Conservation (phyloP, 2,888 invertebrate genomes). For the Hemistola chrysoprasaria region DNA sequence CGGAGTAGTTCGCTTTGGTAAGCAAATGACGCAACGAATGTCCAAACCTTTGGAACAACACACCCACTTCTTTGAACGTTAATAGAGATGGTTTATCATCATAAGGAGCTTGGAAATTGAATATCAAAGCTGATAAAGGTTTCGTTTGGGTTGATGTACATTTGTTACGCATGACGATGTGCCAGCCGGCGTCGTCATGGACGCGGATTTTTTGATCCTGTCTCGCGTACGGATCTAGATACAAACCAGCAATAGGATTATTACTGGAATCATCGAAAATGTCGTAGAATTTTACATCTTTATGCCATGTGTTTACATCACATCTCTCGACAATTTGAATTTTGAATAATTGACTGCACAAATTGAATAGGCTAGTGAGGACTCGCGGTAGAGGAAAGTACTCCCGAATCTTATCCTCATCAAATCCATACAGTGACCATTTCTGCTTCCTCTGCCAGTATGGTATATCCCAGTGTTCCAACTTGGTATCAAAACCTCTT, state of each 20-base stretch:
- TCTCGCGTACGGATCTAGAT: constrained; percentile 90
- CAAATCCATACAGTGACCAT: constrained; percentile 84
- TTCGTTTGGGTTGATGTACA: constrained; percentile 84
- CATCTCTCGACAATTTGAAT: constrained; percentile 86
- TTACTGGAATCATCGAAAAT: constrained; percentile 86
- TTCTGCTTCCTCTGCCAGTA: constrained; percentile 93
- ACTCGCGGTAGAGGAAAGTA: constrained; percentile 93
- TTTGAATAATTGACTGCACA: constrained; percentile 90
- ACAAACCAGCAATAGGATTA: constrained; percentile 90
- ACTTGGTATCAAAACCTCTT: constrained; percentile 85
- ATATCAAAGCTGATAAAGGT: constrained; percentile 91
- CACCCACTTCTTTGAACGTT: constrained; percentile 87
- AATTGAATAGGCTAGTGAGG: constrained; percentile 88
- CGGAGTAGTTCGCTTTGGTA: constrained; percentile 90
- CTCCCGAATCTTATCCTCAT: constrained; percentile 87
- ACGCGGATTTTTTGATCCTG: constrained; percentile 84
- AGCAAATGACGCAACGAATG: constrained; percentile 93
- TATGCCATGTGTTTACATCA: constrained; percentile 90
- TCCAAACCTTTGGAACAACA: constrained; percentile 93
- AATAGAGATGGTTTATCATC: constrained; percentile 86
- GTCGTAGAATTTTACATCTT: constrained; percentile 92
- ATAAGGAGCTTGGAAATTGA: constrained; percentile 88
- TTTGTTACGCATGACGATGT: constrained; percentile 89
- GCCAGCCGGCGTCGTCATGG: constrained; percentile 86
- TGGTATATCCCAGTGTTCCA: constrained; percentile 92